A percentile compares a stretch with the other conserved stretches of the same genome.
Evolutionary conservation across 2,113 vertebrate species (phyloP).

Genomic region (Nicator chloris): DNA sequence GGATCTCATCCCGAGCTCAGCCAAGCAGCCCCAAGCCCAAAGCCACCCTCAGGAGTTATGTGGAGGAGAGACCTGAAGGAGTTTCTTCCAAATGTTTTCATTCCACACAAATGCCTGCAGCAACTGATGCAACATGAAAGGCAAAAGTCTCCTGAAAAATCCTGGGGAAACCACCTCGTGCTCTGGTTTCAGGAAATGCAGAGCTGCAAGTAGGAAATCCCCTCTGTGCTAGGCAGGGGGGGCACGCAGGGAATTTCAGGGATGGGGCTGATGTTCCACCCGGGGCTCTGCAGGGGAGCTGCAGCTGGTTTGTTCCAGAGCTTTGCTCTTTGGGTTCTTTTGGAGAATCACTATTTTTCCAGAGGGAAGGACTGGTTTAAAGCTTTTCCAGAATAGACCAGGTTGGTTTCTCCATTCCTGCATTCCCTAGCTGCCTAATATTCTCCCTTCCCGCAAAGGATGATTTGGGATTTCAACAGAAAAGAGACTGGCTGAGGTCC

Average conservation of each 20-base stretch:
- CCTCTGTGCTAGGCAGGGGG: neutral
- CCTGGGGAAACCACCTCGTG: neutral
- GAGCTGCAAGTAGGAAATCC: conserved; percentile 19
- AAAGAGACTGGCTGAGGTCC: neutral
- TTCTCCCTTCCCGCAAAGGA: neutral
- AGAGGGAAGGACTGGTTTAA: neutral
- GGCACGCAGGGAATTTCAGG: neutral
- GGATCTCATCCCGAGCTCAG: fast-evolving
- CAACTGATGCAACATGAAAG: neutral
- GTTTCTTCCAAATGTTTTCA: neutral
- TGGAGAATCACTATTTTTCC: neutral
- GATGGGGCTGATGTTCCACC: neutral
- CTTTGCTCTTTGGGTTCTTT: neutral
- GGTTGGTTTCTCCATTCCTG: neutral
- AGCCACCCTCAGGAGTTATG: fast-evolving
- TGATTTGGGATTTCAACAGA: neutral
- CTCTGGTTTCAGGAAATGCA: neutral
- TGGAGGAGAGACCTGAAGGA: neutral
- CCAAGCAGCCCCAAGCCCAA: neutral
- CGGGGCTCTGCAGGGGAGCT: neutral
- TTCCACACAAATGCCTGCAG: neutral
- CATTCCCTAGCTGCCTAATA: neutral
- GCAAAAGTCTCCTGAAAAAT: neutral
- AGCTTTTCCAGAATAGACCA: neutral
- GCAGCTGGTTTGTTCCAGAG: neutral